Evolutionary conservation across 1,140 invertebrate species (phyloP).

Genomic region (Mylabris phalerata): DNA sequence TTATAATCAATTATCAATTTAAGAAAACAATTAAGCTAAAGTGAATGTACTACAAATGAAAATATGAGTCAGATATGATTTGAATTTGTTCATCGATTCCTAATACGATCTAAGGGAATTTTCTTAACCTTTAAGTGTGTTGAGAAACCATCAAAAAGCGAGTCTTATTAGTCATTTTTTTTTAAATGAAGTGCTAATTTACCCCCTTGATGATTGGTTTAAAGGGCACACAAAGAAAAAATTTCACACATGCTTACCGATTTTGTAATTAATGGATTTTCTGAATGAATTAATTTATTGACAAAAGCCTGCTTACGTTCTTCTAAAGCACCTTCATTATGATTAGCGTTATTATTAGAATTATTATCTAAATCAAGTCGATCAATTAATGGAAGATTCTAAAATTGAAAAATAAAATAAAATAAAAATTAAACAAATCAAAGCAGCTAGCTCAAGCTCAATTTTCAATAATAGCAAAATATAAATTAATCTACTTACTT

Average conservation of each 20-base stretch:
- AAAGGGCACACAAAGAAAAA: not conserved
- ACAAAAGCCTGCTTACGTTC: slow-evolving; percentile 32
- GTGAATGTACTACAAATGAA: no score
- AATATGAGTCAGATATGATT: no score
- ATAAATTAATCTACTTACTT: slow-evolving; percentile 6
- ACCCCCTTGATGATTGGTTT: no score
- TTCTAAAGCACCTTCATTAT: slow-evolving; percentile 31
- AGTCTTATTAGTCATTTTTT: no score
- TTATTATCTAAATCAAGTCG: slow-evolving; percentile 33
- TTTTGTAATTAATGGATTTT: slow-evolving; percentile 30
- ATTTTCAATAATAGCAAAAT: slow-evolving; percentile 1
- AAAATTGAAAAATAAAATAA: slow-evolving; percentile 18
- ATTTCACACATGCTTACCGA: slow-evolving; percentile 35
- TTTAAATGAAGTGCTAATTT: no score
- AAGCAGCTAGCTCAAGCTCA: slow-evolving; percentile 5
- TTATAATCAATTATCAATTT: no score
- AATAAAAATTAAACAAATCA: not conserved
- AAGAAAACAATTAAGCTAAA: no score
- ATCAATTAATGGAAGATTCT: slow-evolving; percentile 30
- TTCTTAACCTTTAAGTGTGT: no score
- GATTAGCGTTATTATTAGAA: no score
- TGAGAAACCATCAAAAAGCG: no score
- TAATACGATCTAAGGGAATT: no score
- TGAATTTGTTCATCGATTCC: no score
- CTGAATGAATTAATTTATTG: slow-evolving; percentile 28